phyloP scores from a whole-genome alignment of 2,113 vertebrate species.

The Orcinus orca region DNA sequence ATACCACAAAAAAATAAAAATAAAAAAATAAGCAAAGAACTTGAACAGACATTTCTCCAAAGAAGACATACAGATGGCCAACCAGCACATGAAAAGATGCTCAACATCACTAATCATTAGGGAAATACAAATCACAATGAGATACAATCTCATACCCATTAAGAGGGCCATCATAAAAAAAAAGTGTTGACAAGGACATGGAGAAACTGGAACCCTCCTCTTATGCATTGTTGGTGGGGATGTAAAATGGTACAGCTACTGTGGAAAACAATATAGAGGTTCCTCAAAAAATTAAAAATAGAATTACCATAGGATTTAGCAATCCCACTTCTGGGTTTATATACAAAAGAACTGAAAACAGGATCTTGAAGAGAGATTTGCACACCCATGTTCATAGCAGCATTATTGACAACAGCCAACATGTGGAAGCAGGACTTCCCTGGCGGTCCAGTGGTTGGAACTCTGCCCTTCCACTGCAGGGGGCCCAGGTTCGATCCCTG shows the following conservation, averaged over 20 bases:
- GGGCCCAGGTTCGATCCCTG: background rate
- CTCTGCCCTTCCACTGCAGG: background rate
- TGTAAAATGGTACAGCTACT: background rate
- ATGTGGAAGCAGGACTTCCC: background rate
- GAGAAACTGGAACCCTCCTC: background rate
- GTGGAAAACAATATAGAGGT: background rate
- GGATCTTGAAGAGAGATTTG: background rate
- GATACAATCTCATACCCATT: background rate
- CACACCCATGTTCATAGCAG: background rate
- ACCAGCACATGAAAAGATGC: background rate
- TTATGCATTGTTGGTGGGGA: background rate
- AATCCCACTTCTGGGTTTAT: background rate
- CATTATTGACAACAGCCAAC: background rate
- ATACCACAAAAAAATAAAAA: too few relatives aligned
- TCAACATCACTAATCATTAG: background rate
- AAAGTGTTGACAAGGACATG: background rate
- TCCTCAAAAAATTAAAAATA: background rate
- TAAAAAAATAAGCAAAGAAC: background rate
- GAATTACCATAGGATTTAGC: background rate
- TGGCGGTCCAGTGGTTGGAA: background rate
- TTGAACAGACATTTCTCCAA: background rate
- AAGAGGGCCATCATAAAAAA: background rate
- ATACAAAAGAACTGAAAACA: background rate
- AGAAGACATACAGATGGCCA: background rate
- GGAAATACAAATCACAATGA: background rate